Base-by-base conservation (phyloP, 2,797 vertebrate genomes). In the Muscicapa striata region DNA sequence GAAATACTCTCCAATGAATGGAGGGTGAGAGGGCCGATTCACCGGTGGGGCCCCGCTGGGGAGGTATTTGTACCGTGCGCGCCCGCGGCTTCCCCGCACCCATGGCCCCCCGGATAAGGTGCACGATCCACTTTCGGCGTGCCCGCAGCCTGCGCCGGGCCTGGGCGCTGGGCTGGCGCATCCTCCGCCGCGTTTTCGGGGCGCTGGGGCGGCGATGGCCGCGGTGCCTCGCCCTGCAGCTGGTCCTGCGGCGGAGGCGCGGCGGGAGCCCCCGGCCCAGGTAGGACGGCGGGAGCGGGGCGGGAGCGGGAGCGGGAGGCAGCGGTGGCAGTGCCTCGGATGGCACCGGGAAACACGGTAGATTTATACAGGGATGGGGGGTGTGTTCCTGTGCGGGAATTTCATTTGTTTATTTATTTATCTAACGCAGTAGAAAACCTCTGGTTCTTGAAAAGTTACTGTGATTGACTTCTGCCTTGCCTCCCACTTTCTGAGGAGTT, bases 1-100 rank as follows among this genome's bases (percentile, higher is more conserved):
- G 52, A 68, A 87, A 30, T 90, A 15, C 20, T 87, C 90, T 87
- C 93, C 93, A 92, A 87, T 90, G 93, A 93, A 90, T 87, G 79
- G 70, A 86, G 89, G 77, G 73, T 32, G 51, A 91, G 85, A 64
- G 62, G 81, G 81, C 79, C 55, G 87, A 63, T n/a, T 87, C 75
- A 30, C 49, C 45, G 22, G 15, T 15, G 93, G 49, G 90, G 87
- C 70, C 70, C 84, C 18, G 4, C 32, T 38, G 54, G 59, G 54
- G 82, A 77, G 79, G 64, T 84, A 81, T 76, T 90, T 90, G 23
- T 59, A 46, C 18, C 5, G 14, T 22, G 27, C 51, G 15, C 30
- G 6, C 29, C 5, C 49, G 68, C 45, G 22, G 22, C 43, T 40
- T 22, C n/a, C 22, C 51, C 27, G 62, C 51, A 36, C 16, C 23